Evolutionary conservation across 1,140 invertebrate species (phyloP), one percentile per base, ranked within the genome.

Genomic region (Euura lappo): DNA sequence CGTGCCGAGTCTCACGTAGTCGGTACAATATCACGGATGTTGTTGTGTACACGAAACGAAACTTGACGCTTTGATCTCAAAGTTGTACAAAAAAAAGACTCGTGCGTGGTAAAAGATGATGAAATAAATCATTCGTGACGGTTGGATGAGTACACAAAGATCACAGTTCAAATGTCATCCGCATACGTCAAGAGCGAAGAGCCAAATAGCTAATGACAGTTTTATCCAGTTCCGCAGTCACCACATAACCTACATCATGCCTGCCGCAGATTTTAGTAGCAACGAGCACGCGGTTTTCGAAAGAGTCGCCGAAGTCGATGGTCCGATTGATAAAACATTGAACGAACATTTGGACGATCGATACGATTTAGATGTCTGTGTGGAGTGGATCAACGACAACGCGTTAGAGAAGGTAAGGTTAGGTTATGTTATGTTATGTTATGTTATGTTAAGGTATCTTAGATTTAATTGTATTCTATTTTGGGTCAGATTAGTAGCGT

Each of bases 331-430:
- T 6, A 60, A 60, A 60, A 60, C 51, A 6, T 1, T 60, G 3
- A 8, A 8, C n/a, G 79, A 80, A 69, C 75, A 85, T 73, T 82
- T 85, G 44, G 84, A 84, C 83, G 78, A 76, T 67, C 79, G 82
- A 65, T 90, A 89, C 74, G 90, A 93, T 80, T 79, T 90, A 47
- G 79, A 88, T 70, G 86, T 86, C 69, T 92, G 91, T 87, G 77
- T 84, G 43, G 78, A 89, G 69, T 96, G 95, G 95, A 93, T 96
- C 69, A 82, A 87, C 78, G 83, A 89, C 45, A 90, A 91, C 84
- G 84, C 89, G 71, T 92, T 90, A 79, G 82, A 90, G 81, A 93
- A 90, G 85, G 94, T 95, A 87, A 84, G 82, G 11, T 8, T 69
- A 11, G 6, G 11, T 65, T 74, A n/a, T 68, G 45, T 68, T 65